Percentiles rank a stretch among this genome's conserved stretches.
Conservation (phyloP, 2,888 invertebrate species). For the Himalopsyche kuldschensis region DNA sequence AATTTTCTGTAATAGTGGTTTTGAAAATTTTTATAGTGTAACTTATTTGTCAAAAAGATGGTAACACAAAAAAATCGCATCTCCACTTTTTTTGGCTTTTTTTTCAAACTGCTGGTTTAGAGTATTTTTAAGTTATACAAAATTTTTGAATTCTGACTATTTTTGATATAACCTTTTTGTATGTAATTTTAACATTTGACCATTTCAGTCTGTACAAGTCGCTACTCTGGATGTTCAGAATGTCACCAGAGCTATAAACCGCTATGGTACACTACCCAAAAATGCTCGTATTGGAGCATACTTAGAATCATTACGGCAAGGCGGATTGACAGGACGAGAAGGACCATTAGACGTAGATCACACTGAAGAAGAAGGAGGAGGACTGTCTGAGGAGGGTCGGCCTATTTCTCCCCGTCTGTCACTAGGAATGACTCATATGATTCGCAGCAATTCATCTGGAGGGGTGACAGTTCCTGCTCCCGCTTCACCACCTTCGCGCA, state of each 20-base stretch:
- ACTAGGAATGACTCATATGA: constrained; percentile 77
- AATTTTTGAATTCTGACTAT: too few relatives aligned
- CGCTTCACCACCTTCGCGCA: constrained; percentile 53
- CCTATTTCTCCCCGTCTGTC: constrained; percentile 52
- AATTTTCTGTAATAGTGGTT: too few relatives aligned
- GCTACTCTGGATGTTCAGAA: constrained; percentile 92
- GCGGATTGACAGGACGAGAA: constrained; percentile 55
- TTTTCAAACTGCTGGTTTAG: too few relatives aligned
- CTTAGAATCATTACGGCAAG: constrained; percentile 87
- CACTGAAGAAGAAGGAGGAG: constrained; percentile 46
- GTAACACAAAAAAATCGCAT: too few relatives aligned
- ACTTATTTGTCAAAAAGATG: too few relatives aligned
- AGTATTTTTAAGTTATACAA: too few relatives aligned
- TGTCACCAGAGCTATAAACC: constrained; percentile 90
- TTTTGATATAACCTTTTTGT: too few relatives aligned
- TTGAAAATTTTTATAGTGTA: too few relatives aligned
- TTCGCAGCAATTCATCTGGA: constrained; percentile 84
- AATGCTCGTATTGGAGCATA: constrained; percentile 96
- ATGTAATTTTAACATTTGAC: not conserved
- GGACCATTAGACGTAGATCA: constrained; percentile 44
- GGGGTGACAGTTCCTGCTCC: constrained; percentile 69
- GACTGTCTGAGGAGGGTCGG: constrained; percentile 57
- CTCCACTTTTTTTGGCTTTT: too few relatives aligned
- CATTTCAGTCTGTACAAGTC: constrained; percentile 60
- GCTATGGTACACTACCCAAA: constrained; percentile 96